A percentile compares a stretch with the other conserved stretches of the same genome.
These are phyloP conservation scores for Columba guinea DNA, from an alignment of 2,797 vertebrate species.

Conservation along the genomic window DNA sequence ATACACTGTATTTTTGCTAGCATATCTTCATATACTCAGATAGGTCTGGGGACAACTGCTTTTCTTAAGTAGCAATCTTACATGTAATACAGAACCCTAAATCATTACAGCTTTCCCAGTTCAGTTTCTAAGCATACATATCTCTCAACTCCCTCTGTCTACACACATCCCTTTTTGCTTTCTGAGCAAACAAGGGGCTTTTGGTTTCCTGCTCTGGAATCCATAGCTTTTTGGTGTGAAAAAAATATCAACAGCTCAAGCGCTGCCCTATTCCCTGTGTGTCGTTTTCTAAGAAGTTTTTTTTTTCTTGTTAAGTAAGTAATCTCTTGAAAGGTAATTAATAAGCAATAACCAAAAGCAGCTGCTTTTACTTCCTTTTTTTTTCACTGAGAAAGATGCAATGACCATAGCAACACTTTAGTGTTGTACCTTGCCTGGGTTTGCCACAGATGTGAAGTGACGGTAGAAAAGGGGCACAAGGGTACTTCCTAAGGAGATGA, in stretches of 20 bases:
- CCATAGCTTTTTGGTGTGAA: background rate
- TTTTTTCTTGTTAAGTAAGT: background rate
- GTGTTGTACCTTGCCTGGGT: background rate
- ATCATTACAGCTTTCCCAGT: background rate
- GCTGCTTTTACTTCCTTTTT: background rate
- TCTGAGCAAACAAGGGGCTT: background rate
- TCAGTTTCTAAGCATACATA: background rate
- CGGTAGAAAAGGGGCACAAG: background rate
- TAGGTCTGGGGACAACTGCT: background rate
- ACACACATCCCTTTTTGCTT: background rate
- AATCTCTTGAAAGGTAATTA: background rate
- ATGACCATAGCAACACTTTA: background rate
- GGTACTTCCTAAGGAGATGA: background rate
- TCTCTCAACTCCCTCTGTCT: background rate
- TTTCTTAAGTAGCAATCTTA: background rate
- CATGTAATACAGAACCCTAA: background rate
- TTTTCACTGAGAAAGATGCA: background rate
- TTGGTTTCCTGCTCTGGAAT: background rate
- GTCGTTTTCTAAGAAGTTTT: background rate
- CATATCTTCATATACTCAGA: background rate
- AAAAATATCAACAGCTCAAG: background rate
- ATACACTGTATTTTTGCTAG: background rate
- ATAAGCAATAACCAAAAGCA: background rate
- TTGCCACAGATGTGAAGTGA: background rate
- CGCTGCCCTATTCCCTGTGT: background rate